Evolutionary conservation across 2,113 vertebrate species (phyloP).

Genomic region (Bostrychus sinensis): DNA sequence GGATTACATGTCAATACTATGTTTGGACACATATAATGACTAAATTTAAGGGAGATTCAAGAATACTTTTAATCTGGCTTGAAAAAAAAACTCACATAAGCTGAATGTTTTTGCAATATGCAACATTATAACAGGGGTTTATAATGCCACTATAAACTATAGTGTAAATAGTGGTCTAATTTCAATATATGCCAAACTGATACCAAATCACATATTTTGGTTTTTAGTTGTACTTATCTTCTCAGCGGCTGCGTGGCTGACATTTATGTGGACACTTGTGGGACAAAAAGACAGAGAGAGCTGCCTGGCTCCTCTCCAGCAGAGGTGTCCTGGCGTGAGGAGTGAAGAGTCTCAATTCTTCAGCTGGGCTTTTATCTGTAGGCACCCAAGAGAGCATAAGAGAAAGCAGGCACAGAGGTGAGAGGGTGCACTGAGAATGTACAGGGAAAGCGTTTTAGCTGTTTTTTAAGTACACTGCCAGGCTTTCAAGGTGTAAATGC

Average conservation of each 20-base stretch:
- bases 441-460: slow-evolving; percentile 31
- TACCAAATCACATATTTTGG: background rate
- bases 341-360: slow-evolving; percentile 59
- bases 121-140: too few relatives aligned
- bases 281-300: slow-evolving; percentile 9
- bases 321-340: slow-evolving; percentile 58
- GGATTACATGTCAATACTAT: too few relatives aligned
- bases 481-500: slow-evolving; percentile 24
- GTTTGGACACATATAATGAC: too few relatives aligned
- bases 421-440: slow-evolving; percentile 42
- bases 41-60: too few relatives aligned
- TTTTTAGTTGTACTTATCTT: background rate
- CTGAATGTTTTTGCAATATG: too few relatives aligned
- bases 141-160: too few relatives aligned
- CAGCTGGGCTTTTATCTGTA: slow-evolving; percentile 55
- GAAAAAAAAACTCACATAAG: too few relatives aligned
- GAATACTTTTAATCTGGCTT: too few relatives aligned
- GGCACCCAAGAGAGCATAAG: slow-evolving; percentile 44
- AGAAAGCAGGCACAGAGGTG: slow-evolving; percentile 47
- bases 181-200: background rate
- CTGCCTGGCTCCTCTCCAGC: slow-evolving; percentile 51
- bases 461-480: slow-evolving; percentile 18
- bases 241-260: background rate
- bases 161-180: too few relatives aligned
- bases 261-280: slow-evolving; percentile 15